A percentile compares a stretch with the other conserved stretches of the same genome.
Conservation (phyloP, 2,888 invertebrate species). For the Xanthorhoe designata region DNA sequence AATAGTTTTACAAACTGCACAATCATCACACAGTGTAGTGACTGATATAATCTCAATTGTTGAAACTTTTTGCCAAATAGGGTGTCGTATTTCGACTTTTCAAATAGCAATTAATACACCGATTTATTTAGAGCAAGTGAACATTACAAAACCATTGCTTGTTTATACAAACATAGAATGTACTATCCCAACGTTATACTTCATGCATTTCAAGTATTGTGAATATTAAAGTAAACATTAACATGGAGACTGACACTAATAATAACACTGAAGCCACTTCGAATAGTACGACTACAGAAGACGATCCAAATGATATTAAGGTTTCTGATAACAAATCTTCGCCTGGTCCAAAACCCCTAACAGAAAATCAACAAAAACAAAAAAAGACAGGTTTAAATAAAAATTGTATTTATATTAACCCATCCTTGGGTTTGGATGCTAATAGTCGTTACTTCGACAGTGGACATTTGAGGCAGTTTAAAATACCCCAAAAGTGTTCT, state of each 20-base stretch:
- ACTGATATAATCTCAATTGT: neutral
- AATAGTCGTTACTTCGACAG: neutral
- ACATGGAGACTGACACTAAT: constrained; percentile 10
- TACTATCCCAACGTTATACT: neutral
- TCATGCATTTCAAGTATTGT: neutral
- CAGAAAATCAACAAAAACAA: neutral
- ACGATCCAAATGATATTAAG: neutral
- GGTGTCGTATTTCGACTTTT: neutral
- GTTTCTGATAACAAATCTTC: neutral
- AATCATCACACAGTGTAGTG: neutral
- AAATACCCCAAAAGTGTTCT: neutral
- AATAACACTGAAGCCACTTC: constrained; percentile 5
- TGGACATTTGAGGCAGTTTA: neutral
- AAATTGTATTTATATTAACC: neutral
- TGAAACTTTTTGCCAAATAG: neutral
- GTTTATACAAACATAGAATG: neutral
- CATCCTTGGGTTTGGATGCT: neutral
- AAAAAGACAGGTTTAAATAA: neutral
- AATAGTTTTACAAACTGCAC: neutral
- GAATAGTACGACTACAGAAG: neutral
- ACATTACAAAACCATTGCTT: neutral
- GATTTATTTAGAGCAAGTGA: neutral
- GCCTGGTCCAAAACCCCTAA: neutral
- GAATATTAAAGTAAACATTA: neutral
- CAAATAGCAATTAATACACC: neutral